These are phyloP conservation scores for Terrapene triunguis DNA, from an alignment of 2,113 vertebrate genomes.

Conservation along the genomic window DNA sequence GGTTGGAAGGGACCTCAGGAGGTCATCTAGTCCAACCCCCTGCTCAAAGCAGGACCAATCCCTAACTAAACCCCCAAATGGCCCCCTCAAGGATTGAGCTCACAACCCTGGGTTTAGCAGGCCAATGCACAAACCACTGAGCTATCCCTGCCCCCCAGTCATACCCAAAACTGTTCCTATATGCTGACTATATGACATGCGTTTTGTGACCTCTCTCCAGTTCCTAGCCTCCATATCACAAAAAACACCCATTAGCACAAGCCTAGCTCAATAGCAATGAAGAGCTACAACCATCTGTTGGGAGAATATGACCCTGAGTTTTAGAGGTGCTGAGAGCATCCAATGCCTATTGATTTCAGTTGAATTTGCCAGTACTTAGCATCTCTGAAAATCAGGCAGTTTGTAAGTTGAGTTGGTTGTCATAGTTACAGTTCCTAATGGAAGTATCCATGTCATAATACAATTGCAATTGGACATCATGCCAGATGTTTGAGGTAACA, in stretches of 20 bases:
- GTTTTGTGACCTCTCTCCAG: neutral
- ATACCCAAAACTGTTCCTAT: neutral
- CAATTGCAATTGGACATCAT: neutral
- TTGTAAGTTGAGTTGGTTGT: neutral
- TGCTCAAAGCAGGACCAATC: too few species aligned
- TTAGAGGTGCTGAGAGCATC: neutral
- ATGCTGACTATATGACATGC: neutral
- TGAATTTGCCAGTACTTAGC: neutral
- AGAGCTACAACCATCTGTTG: neutral
- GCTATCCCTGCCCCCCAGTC: neutral
- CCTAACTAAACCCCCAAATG: too few species aligned
- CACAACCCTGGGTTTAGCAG: too few species aligned
- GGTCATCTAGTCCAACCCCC: too few species aligned
- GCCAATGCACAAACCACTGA: too few species aligned
- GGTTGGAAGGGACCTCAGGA: too few species aligned
- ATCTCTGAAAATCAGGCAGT: neutral
- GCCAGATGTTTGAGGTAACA: neutral
- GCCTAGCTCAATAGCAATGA: neutral
- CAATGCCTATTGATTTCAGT: neutral
- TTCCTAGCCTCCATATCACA: neutral
- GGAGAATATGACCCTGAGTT: neutral
- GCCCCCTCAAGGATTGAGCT: too few species aligned
- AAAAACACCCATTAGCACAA: neutral
- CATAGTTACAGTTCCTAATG: neutral
- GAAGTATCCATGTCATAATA: neutral